Base-by-base conservation (phyloP, 2,888 invertebrate species). In the Limenitis camilla region DNA sequence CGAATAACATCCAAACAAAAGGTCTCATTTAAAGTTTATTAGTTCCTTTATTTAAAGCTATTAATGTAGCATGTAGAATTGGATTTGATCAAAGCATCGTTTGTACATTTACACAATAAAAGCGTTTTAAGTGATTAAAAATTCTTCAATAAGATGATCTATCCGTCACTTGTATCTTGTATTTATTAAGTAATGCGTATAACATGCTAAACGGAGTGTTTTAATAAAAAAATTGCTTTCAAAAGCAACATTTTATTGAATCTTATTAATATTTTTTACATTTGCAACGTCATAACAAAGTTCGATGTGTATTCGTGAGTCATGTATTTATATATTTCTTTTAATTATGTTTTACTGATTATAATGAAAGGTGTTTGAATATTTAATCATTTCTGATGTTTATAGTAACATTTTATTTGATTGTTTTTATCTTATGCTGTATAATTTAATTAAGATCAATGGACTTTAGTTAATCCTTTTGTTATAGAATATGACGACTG, bases 401-500 rank as follows among this genome's bases (percentile, higher is more conserved):
- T 19, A 19, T 19, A 19, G 1, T 19, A 19, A 19, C 19, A 19
- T 19, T 19, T 19, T 19, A 3, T 19, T 19, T n/a, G n/a, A n/a
- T n/a, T 19, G 19, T 19, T 1, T 19, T 19, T 19, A 19, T 19
- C 19, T 19, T 19, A 19, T 19, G 19, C 19, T 19, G 19, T 19
- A 19, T 19, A 19, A 19, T 19, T 19, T 19, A 19, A 19, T 19
- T 19, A 19, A 19, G 19, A 19, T 19, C 19, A 19, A 19, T 19
- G 19, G 19, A 19, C 19, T 3, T 19, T 36, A 27, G 36, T 28
- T 32, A 28, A 8, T n/a, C 39, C 28, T 46, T 39, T 42, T 48
- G 60, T 59, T 27, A 48, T 72, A 76, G 76, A 92, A 87, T 73
- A 96, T 96, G 96, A 93, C 96, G 65, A 93, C 96, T 64, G 98